phyloP scores from a whole-genome alignment of 1,140 invertebrate genomes.

The Ladona fulva region DNA sequence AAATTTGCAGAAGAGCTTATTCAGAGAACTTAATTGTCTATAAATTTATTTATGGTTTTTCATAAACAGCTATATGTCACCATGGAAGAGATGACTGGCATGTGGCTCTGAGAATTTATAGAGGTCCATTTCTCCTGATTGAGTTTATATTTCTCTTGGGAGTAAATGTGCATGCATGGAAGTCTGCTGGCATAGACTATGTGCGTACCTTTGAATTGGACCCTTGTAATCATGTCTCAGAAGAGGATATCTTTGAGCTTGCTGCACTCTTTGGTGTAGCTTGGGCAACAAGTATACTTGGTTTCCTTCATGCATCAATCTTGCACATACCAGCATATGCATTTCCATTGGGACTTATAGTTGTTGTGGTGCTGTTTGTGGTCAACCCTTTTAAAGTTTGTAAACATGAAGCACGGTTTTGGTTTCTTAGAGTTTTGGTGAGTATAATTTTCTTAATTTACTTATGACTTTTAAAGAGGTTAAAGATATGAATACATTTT shows the following conservation, averaged over 20 bases:
- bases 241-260: conserved; percentile 81
- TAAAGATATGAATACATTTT: too few species aligned
- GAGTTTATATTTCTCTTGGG: conserved; percentile 79
- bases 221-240: conserved; percentile 76
- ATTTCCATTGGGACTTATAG: conserved; percentile 62
- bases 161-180: conserved; percentile 83
- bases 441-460: conserved; percentile 68
- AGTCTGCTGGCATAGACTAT: conserved; percentile 76
- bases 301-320: conserved; percentile 23
- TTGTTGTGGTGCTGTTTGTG: conserved; percentile 61
- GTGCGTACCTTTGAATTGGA: conserved; percentile 90
- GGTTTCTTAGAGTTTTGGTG: conserved; percentile 41
- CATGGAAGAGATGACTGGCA: conserved; percentile 34
- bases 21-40: background rate
- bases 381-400: conserved; percentile 54
- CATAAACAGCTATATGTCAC: conserved; percentile 12
- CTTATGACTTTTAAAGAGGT: too few species aligned
- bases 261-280: conserved; percentile 75
- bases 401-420: conserved; percentile 46
- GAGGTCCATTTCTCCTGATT: conserved; percentile 72
- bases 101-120: conserved; percentile 56
- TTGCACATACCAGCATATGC: conserved; percentile 68
- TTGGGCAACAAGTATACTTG: conserved; percentile 63
- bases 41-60: conserved; percentile 3
- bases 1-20: too few species aligned